Evolutionary conservation across 2,888 invertebrate genomes (phyloP).

Genomic region (Archips xylosteana): DNA sequence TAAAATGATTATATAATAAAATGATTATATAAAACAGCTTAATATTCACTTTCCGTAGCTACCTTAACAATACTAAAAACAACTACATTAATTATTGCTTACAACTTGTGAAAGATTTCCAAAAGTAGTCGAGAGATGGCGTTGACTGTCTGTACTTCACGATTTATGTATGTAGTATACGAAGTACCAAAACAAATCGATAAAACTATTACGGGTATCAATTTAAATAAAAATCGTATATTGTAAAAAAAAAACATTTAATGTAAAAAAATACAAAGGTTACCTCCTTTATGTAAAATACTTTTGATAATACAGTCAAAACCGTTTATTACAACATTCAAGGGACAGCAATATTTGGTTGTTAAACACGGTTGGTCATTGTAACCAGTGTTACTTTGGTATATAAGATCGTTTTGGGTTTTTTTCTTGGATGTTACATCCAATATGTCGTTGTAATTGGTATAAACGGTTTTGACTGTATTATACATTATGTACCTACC

Average conservation of each 20-base stretch:
- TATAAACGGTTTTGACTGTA: too few species aligned
- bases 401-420: too few species aligned
- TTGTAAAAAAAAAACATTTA: slow-evolving; percentile 8
- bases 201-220: too few species aligned
- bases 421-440: too few species aligned
- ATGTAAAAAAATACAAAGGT: slow-evolving; percentile 1
- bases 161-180: too few species aligned
- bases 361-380: too few species aligned
- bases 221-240: background rate
- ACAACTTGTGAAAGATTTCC: background rate
- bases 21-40: too few species aligned
- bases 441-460: too few species aligned
- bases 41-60: background rate
- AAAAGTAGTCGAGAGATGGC: background rate
- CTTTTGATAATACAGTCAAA: background rate
- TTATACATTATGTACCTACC: background rate
- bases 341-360: too few species aligned
- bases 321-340: too few species aligned
- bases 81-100: background rate
- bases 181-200: background rate
- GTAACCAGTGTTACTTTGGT: too few species aligned
- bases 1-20: too few species aligned
- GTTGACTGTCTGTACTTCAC: background rate
- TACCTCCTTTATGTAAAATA: background rate
- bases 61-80: background rate